phyloP scores from a whole-genome alignment of 2,113 vertebrate genomes.

The Mormyrus lacerda region DNA sequence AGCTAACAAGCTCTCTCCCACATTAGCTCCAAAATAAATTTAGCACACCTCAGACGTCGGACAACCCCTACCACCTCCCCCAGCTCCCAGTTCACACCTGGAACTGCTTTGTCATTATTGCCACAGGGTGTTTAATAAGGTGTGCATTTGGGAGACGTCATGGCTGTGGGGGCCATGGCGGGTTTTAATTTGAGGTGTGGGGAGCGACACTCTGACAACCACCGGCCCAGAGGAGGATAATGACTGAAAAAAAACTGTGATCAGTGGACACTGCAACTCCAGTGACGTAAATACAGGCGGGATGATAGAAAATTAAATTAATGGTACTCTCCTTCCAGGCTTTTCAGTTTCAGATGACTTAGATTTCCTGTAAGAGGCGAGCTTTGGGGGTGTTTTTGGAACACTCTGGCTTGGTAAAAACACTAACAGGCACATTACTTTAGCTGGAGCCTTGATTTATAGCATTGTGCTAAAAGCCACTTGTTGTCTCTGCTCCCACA shows the following conservation, averaged over 20 bases:
- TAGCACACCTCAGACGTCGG: not conserved
- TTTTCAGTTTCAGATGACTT: not conserved
- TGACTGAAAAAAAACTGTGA: not conserved
- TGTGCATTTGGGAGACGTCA: not conserved
- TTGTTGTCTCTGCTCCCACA: not conserved
- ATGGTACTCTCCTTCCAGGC: not conserved
- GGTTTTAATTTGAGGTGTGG: not conserved
- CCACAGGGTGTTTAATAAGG: not conserved
- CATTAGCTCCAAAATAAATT: not conserved
- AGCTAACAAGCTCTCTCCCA: not conserved
- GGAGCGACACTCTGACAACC: not conserved
- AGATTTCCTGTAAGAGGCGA: slow-evolving; percentile 1
- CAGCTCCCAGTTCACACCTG: not conserved
- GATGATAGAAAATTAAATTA: not conserved
- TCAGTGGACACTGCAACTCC: not conserved
- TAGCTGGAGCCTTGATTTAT: not conserved
- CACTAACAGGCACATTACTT: not conserved
- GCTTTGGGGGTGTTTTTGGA: not conserved
- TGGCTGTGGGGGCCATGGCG: not conserved
- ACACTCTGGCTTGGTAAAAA: not conserved
- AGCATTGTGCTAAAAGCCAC: not conserved
- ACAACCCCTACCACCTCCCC: not conserved
- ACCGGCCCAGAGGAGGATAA: not conserved
- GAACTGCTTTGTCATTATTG: not conserved
- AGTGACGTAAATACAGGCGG: not conserved